Percentiles rank a stretch among this genome's conserved stretches.
Conservation (phyloP, 2,797 vertebrate species). For the Enteromius treurensis region DNA sequence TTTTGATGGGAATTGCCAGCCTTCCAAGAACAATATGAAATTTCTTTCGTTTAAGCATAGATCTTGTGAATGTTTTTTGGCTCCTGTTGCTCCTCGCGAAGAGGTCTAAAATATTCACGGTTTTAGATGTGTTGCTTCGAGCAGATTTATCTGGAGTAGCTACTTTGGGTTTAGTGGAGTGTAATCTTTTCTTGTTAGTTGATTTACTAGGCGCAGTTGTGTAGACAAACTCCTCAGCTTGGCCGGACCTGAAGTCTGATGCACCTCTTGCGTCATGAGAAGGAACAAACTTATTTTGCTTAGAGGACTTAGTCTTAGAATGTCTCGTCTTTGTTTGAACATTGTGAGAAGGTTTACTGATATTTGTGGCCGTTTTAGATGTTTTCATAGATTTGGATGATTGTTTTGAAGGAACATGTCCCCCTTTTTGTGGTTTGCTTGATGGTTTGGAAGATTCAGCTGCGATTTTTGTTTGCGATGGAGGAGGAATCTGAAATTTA, state of each 20-base stretch:
- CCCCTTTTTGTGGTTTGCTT: slow-evolving; percentile 53
- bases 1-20: slow-evolving; percentile 79
- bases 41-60: slow-evolving; percentile 59
- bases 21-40: slow-evolving; percentile 78
- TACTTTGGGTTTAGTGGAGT: slow-evolving; percentile 44
- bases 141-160: slow-evolving; percentile 52
- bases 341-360: slow-evolving; percentile 48
- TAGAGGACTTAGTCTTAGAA: slow-evolving; percentile 38
- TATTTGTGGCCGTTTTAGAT: slow-evolving; percentile 20
- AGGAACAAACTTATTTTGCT: slow-evolving; percentile 47
- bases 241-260: slow-evolving; percentile 4
- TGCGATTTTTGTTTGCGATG: slow-evolving; percentile 63
- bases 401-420: slow-evolving; percentile 14
- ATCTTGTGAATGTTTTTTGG: slow-evolving; percentile 53
- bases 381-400: slow-evolving; percentile 41
- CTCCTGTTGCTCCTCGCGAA: slow-evolving; percentile 66
- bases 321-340: slow-evolving; percentile 39
- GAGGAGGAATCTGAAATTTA: slow-evolving; percentile 74
- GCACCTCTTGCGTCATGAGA: slow-evolving; percentile 33
- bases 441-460: slow-evolving; percentile 52
- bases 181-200: slow-evolving; percentile 45
- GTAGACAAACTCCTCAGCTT: slow-evolving; percentile 35
- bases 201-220: slow-evolving; percentile 23
- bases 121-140: slow-evolving; percentile 56
- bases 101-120: slow-evolving; percentile 68